Evolutionary conservation across 2,113 vertebrate genomes (phyloP), one percentile per base, ranked within the genome.

Genomic region (Python bivittatus): DNA sequence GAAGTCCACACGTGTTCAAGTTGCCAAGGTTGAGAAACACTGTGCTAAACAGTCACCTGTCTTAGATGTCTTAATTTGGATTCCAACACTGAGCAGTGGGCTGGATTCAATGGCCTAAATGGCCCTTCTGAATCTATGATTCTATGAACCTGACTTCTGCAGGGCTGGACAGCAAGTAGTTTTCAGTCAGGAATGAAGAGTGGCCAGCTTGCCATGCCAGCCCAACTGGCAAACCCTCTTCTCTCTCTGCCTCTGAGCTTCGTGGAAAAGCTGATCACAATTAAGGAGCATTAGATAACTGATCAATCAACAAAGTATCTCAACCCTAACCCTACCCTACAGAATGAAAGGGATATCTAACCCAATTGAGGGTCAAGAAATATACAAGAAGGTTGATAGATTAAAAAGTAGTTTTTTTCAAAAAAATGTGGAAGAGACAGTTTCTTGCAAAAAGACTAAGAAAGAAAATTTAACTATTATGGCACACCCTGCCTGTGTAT

Each of bases 391-490:
- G 48, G 27, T 33, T 11, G 52, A 29, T 38, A 85, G 88, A 61
- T 27, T 10, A 15, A n/a, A 48, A 25, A 12, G 22, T 60, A 13
- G 11, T 44, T 12, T 52, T 86, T n/a, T 42, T 44, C 44, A 13
- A 22, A 33, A 42, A 84, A 58, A 33, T 5, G 57, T 42, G 53
- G 42, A 11, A 53, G n/a, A 91, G 56, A 20, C n/a, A 42, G 9
- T 90, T 25, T 20, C 64, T 61, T 48, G 6, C 52, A 38, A 56
- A 52, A 42, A 52, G 79, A 29, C 68, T 29, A 27, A 1, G 84
- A 88, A 27, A 1, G 84, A 88, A 92, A 93, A 91, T 88, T 2
- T 15, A 10, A 15, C 83, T 91, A 93, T 1, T 87, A 23, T 90
- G 79, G 90, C 33, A 91, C 90, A 38, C 79, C 92, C 38, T 42